Evolutionary conservation across 2,113 vertebrate species (phyloP), one percentile per base, ranked within the genome.

Genomic region (Esox niger): DNA sequence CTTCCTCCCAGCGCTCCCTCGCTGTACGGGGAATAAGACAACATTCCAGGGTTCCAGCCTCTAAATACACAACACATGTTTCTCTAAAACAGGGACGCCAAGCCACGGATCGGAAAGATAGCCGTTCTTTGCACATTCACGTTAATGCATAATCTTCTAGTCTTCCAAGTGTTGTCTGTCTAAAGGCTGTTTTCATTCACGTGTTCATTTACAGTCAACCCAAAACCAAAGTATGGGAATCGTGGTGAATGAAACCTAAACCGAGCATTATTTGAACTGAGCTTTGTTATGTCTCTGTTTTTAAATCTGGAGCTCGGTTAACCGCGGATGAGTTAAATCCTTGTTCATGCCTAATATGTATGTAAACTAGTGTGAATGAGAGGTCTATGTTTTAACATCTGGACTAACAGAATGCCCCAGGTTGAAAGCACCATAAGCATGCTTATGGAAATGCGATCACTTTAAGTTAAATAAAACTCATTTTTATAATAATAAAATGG

Each of bases 21-120:
- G 60, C 66, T 52, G 27, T 62, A 31, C 9, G 38, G 9, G 1
- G 49, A 17, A 17, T 23, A n/a, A n/a, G 9, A 23, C 30, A 62
- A 64, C 62, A 64, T 64, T 64, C 38, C 38, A n/a, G 20, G 1
- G 7, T 38, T 59, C 33, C 49, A 47, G n/a, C 29, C 60, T 55
- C 58, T 69, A 79, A 80, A 82, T 74, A 69, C 43, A 79, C 71
- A 86, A 79, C 82, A 86, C 29, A 66, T 86, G 82, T 75, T 56
- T 1, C 68, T 66, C 32, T 2, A 15, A 59, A 1, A 30, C 47
- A 29, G 61, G 70, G 78, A 82, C 82, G 75, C 69, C 38, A 69
- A 64, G 66, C 75, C 65, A 76, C 79, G 72, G 3, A 77, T 61
- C 74, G 64, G 75, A 70, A 78, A 84, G 67, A 27, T 17, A 62